Base-by-base conservation (phyloP, 1,140 invertebrate genomes). In the Drosophila kohkoa region DNA sequence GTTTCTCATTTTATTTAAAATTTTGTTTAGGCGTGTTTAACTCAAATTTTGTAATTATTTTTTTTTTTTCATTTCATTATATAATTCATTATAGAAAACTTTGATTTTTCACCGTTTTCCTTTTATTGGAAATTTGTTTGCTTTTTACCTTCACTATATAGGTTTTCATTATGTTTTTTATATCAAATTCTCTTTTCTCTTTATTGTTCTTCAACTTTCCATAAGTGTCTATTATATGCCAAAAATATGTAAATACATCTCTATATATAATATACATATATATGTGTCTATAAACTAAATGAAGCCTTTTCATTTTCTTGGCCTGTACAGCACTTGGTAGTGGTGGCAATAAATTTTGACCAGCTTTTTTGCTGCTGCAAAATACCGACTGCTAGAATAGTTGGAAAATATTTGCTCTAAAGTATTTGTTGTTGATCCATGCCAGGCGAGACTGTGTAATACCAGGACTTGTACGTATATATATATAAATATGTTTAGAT, bases 171-270 rank as follows among this genome's bases (percentile, higher is more conserved):
- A 25, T 25, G 20, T 68, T 41, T 68, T 68, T 64, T 45, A 28
- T 58, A 57, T 63, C 52, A 58, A 58, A 35, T 48, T 65, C 60
- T 13, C 20, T 38, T 49, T n/a, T 63, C 28, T 54, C 10, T 58
- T 79, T 77, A 83, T 81, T 80, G 64, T 82, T 79, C 65, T 77
- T 64, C 52, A 73, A 79, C 57, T 67, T 48, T 69, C 73, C 66
- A 63, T 80, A 76, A 77, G 76, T 86, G 69, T 82, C 66, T 82
- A 77, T 87, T 74, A 88, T 74, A 88, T 87, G 83, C 82, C 83
- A 88, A 87, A 88, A 87, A 87, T 88, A 80, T 87, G 83, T 87
- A 87, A 88, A 87, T 87, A 87, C 82, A 87, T 80, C 73, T 87
- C 82, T 86, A 76, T 86, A 87, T 67, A 76, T 79, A 76, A 79